Percentiles rank a stretch among this genome's conserved stretches.
Conservation (phyloP, 1,140 invertebrate genomes). For the Paracyclopina nana region DNA sequence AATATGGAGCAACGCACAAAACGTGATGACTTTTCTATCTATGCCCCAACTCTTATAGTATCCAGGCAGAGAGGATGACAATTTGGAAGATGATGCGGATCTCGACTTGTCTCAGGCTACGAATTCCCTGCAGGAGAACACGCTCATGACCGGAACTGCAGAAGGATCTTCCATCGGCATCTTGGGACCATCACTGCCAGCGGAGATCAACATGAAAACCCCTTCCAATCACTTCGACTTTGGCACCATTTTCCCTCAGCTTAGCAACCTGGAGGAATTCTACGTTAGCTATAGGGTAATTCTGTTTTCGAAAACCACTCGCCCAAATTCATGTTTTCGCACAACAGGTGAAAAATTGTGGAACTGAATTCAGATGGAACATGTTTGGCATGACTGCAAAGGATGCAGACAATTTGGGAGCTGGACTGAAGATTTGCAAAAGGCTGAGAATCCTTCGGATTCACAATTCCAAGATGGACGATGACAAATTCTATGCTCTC, state of each 20-base stretch:
- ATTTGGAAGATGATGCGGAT: too few relatives aligned
- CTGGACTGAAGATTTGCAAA: not conserved
- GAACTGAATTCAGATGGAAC: not conserved
- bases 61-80: too few relatives aligned
- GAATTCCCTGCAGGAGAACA: too few relatives aligned
- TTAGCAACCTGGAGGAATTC: not conserved
- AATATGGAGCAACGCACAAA: too few relatives aligned
- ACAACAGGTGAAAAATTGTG: not conserved
- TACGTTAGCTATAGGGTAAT: too few relatives aligned
- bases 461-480: not conserved
- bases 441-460: not conserved
- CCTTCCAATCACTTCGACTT: not conserved
- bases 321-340: not conserved
- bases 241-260: not conserved
- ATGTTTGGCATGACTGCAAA: not conserved
- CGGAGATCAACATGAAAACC: conserved; percentile 1
- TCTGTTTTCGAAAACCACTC: too few relatives aligned
- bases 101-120: too few relatives aligned
- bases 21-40: too few relatives aligned
- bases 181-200: too few relatives aligned
- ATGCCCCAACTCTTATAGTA: too few relatives aligned
- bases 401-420: not conserved
- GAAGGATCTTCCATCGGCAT: too few relatives aligned
- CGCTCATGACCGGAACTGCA: too few relatives aligned
- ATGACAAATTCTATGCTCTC: not conserved